Evolutionary conservation across 2,888 invertebrate genomes (phyloP), one percentile per base, ranked within the genome.

Genomic region (Ditylenchus weischeri): DNA sequence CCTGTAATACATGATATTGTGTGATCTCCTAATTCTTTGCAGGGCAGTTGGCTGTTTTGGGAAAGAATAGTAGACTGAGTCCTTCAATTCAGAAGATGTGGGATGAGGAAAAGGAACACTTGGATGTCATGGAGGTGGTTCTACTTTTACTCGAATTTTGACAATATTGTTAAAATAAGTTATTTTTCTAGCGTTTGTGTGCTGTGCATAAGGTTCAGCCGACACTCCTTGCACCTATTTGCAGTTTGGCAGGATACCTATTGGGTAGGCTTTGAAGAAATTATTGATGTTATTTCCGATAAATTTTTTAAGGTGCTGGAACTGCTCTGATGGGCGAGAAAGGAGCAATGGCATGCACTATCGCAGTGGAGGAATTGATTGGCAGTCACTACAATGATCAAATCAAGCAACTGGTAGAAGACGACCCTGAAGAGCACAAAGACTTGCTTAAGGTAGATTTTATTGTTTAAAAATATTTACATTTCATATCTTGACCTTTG

Each of bases 331-430:
- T 96, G 75, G 96, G 98, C 18, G 91, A 92, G 82, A 92, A 94
- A 85, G 94, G 92, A 7, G 98, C 98, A 0, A 99, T 99, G 98
- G 98, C 98, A 0, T 98, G 98, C 84, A 99, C 98, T 0, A 95
- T 96, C 0, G 98, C 98, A 0, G 98, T 98, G 0, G 98, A 98
- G 85, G 91, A 93, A 0, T 92, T 93, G 0, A 98, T 99, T 78
- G 93, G 93, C 0, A 91, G 95, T 72, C 98, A 98, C 85, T 98
- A 98, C 85, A 96, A 99, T 84, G 91, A 92, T 83, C 86, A 80
- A 72, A 76, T 79, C 62, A 76, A 75, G 68, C 70, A 71, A 57
- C 63, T 75, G 48, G 65, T 76, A 50, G 72, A 74, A 54, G 84
- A 85, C 70, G 89, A 90, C 75, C 84, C 85, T 50, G 88, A 88